These are phyloP conservation scores for Tokudaia tokunoshimensis DNA, from an alignment of 2,797 vertebrate species.

Conservation along the genomic window DNA sequence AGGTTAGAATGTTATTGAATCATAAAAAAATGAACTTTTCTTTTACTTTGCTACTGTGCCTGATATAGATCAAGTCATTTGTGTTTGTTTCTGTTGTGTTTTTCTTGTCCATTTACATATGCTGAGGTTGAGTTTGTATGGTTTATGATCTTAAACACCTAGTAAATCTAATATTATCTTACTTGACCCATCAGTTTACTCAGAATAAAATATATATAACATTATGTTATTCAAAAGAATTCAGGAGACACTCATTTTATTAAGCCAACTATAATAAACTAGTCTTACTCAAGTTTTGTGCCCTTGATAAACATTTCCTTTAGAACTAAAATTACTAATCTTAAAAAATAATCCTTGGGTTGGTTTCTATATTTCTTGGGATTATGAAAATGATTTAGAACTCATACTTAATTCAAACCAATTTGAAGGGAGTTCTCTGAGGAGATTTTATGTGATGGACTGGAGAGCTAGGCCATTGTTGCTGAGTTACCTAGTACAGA, in stretches of 20 bases:
- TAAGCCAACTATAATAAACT: background rate
- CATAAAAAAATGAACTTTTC: background rate
- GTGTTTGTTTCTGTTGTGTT: background rate
- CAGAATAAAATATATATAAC: background rate
- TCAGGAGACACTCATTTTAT: background rate
- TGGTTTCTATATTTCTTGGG: background rate
- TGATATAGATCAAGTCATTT: background rate
- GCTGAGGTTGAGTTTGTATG: background rate
- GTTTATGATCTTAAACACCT: background rate
- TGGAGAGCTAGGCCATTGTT: background rate
- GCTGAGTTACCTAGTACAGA: background rate
- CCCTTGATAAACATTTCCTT: slow-evolving; percentile 14
- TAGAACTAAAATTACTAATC: background rate
- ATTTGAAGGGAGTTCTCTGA: background rate
- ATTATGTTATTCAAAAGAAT: background rate
- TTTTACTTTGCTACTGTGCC: background rate
- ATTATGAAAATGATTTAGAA: background rate
- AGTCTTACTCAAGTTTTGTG: background rate
- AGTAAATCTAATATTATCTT: background rate
- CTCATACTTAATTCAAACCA: background rate
- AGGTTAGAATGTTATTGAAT: background rate
- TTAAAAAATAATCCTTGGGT: background rate
- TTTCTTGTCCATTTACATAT: background rate
- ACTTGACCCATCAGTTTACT: background rate
- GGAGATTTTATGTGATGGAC: background rate